Percentiles rank a stretch among this genome's conserved stretches.
These are phyloP conservation scores for Parthenolecanium corni DNA, from an alignment of 2,888 invertebrate species.

Conservation along the genomic window DNA sequence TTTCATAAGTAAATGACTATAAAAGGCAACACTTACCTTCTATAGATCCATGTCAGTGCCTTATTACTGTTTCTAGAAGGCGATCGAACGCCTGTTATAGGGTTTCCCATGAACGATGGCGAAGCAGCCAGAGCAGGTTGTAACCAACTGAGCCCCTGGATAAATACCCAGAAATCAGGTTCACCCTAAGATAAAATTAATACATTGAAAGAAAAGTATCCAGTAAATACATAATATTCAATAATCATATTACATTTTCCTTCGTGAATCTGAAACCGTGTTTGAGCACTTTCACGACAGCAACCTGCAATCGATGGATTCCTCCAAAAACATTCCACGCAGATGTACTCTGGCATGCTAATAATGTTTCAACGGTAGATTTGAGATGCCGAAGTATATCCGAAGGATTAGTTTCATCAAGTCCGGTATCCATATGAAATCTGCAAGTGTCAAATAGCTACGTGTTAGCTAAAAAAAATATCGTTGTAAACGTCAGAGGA, in stretches of 20 bases:
- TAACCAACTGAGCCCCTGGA: slow-evolving; percentile 50
- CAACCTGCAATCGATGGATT: slow-evolving; percentile 45
- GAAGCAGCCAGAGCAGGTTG: slow-evolving; percentile 46
- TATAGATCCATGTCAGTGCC: slow-evolving; percentile 45
- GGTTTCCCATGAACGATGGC: slow-evolving; percentile 39
- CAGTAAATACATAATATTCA: background rate
- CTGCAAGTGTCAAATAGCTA: no score
- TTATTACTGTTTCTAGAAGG: slow-evolving; percentile 42
- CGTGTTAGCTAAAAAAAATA: no score
- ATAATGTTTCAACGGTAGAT: slow-evolving; percentile 46
- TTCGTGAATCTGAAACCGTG: slow-evolving; percentile 44
- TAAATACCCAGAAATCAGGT: slow-evolving; percentile 45
- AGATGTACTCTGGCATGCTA: slow-evolving; percentile 46
- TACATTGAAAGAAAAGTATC: no score
- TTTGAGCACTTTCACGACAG: slow-evolving; percentile 46
- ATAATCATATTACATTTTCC: slow-evolving; percentile 38
- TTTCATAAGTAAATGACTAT: background rate
- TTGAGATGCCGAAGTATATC: slow-evolving; percentile 44
- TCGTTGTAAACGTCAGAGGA: no score
- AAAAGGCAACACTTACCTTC: slow-evolving; percentile 37
- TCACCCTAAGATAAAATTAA: slow-evolving; percentile 41
- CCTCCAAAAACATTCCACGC: slow-evolving; percentile 52
- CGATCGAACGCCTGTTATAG: slow-evolving; percentile 40
- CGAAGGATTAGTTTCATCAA: background rate
- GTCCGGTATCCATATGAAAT: background rate